Evolutionary conservation across 2,888 invertebrate species (phyloP), one percentile per base, ranked within the genome.

Genomic region (Periphyllus acericola): DNA sequence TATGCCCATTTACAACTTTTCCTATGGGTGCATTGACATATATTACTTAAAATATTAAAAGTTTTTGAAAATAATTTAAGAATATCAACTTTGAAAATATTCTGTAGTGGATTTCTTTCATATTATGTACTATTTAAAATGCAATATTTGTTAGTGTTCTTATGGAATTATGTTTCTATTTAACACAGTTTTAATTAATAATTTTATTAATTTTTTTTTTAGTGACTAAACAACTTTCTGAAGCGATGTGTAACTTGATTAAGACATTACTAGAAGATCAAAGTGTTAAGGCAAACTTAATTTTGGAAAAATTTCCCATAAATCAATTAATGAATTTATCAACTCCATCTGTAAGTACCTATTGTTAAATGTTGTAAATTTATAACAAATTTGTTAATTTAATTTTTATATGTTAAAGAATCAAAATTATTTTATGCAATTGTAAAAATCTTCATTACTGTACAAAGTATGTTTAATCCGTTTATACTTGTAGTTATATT

Each of bases 241-340:
- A 60, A n/a, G 40, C 87, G 11, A 87, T 87, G 75, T 87, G 87
- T 60, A 74, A 74, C 9, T 60, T 87, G 21, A 81, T 87, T 40
- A 87, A 46, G 75, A 19, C 19, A 46, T 81, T 87, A 46, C 60
- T 87, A 32, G 87, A 81, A 40, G 66, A 75, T 74, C 40, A 75
- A 81, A 87, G 74, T 72, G 34, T 87, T 32, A 46, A 87, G 29
- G 11, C 81, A 40, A 74, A 40, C 19, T 32, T 75, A 60, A 74
- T 87, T 40, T 32, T 75, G 0, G 87, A 87, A 81, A 87, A 81
- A 66, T 46, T 81, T 66, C 87, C 87, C 19, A n/a, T 87, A n/a
- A 46, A 46, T 81, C 80, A 17, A n/a, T 46, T 87, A 4, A 74
- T 87, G 17, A 34, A 74, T 32, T 66, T 81, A 75, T 74, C 66